Conservation (phyloP, 2,113 vertebrate species). For the Furnarius figulus region DNA sequence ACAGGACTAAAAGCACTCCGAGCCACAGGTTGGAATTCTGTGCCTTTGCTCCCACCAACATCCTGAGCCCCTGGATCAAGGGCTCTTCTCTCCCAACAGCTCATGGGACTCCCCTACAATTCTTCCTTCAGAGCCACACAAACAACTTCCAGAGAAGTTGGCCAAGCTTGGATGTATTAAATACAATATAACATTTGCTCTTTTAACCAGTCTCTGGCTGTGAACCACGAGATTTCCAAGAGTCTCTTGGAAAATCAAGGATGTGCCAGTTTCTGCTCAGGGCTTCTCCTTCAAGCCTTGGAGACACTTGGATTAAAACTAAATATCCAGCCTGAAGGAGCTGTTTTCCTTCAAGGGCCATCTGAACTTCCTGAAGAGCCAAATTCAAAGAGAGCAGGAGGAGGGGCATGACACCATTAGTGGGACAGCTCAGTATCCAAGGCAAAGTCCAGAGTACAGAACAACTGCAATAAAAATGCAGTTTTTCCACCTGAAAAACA, state of each 20-base stretch:
- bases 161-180: background rate
- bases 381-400: background rate
- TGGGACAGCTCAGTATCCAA: background rate
- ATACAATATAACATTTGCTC: background rate
- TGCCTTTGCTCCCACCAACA: background rate
- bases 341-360: background rate
- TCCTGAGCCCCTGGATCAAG: background rate
- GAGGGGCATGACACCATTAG: background rate
- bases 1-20: background rate
- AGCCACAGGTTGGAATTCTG: background rate
- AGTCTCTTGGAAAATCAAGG: background rate
- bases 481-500: background rate
- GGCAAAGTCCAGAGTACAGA: background rate
- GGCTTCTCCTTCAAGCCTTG: background rate
- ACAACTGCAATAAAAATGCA: background rate
- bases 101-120: background rate
- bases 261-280: background rate
- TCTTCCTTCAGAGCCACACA: constrained; percentile 14
- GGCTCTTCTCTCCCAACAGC: background rate
- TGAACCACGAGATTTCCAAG: background rate
- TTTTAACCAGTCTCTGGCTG: background rate
- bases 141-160: background rate
- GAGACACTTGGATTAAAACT: background rate
- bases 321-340: background rate
- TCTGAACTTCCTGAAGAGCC: background rate